These are phyloP conservation scores for Syndactyla subalaris DNA, from an alignment of 2,797 vertebrate genomes.

Conservation along the genomic window DNA sequence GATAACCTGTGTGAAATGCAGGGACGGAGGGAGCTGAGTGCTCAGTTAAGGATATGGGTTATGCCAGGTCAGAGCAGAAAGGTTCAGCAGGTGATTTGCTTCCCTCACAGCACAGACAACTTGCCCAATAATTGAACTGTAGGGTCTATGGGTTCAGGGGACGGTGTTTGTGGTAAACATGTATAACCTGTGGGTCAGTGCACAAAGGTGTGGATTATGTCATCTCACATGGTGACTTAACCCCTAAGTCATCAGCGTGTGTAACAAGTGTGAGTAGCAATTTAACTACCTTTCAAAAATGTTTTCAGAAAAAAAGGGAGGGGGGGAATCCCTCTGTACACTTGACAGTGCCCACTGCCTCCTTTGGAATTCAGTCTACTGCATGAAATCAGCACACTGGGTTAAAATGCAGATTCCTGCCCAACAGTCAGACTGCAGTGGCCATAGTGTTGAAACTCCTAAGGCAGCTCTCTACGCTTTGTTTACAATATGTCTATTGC, in stretches of 20 bases:
- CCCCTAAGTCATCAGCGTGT: neutral
- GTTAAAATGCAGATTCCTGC: neutral
- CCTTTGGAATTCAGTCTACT: neutral
- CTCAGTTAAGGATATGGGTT: neutral
- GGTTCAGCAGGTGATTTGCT: neutral
- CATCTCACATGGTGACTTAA: neutral
- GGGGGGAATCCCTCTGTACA: rapidly evolving
- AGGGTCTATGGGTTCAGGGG: neutral
- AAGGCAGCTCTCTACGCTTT: neutral
- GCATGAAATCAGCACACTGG: rapidly evolving
- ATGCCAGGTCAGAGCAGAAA: neutral
- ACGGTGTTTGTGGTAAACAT: too few relatives aligned
- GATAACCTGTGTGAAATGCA: too few relatives aligned
- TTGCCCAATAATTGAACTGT: rapidly evolving
- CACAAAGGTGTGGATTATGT: neutral
- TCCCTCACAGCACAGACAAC: neutral
- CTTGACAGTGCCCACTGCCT: rapidly evolving
- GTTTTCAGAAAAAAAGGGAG: neutral
- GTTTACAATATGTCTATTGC: neutral
- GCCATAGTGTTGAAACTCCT: neutral
- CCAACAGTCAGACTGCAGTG: rapidly evolving
- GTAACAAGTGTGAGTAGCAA: neutral
- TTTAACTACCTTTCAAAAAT: neutral
- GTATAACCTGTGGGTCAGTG: rapidly evolving
- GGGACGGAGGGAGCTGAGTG: rapidly evolving